Base-by-base conservation (phyloP, 2,113 vertebrate species). In the Pteruthius melanotis region DNA sequence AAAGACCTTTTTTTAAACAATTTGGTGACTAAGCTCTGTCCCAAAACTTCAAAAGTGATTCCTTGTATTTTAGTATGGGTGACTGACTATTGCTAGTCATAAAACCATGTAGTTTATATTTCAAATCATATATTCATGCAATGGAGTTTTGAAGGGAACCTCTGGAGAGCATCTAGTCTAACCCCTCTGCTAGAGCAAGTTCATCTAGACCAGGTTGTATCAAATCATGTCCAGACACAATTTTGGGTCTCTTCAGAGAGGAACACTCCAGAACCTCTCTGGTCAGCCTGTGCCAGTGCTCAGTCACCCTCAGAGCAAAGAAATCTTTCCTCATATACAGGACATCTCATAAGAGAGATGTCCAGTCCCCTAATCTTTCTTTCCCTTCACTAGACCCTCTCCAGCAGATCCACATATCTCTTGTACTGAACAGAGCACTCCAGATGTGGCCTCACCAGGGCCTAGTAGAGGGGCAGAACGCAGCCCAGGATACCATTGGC, bases 401-500 rank as follows among this genome's bases (percentile, higher is more conserved):
- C 24, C 42, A 45, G 28, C 6, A 45, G 11, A 7, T 63, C 11
- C 40, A 30, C 1, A 0, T 64, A 42, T 56, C 11, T 47, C 40
- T 40, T 0, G 1, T 35, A 35, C 26, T 57, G 35, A 19, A 22
- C 11, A 22, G 21, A 31, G 4, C 8, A 26, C 7, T 56, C 31
- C 26, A 42, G 16, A 22, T 22, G 4, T 11, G 8, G 6, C 8
- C 2, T 42, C 44, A 72, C 6, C 18, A 65, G 31, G 17, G 4
- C 4, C 7, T 15, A 37, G 12, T 4, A 44, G 26, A 80, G 15
- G 30, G 11, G 35, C 21, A 72, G 35, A 7, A 23, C 19, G 37
- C 17, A 35, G 0, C 8, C 50, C 22, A 37, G 35, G 15, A 9
- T 13, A 33, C 3, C 7, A 6, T 7, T 11, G 6, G 17, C 17